Evolutionary conservation across 2,888 invertebrate species (phyloP).

Genomic region (Aspidapion aeneum): DNA sequence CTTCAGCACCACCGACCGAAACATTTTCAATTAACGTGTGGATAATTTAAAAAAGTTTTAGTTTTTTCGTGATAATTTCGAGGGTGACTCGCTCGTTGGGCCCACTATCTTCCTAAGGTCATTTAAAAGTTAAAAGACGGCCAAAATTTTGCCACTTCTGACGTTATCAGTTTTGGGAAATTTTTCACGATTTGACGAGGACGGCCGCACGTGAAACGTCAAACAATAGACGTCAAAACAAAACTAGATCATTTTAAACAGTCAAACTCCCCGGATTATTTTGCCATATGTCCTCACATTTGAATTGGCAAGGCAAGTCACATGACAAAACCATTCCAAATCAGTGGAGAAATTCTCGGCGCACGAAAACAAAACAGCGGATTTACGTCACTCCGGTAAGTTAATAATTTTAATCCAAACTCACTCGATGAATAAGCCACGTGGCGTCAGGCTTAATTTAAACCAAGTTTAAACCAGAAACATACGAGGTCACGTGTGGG

Average conservation of each 20-base stretch:
- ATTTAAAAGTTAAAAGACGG: constrained; percentile 42
- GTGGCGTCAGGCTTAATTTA: too few species aligned
- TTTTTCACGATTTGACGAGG: constrained; percentile 7
- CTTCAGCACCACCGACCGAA: constrained; percentile 69
- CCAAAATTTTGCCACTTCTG: constrained; percentile 17
- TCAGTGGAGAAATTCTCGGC: too few species aligned
- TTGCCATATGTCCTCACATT: too few species aligned
- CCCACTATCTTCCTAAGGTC: constrained; percentile 42
- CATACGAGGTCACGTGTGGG: too few species aligned
- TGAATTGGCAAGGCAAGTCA: too few species aligned
- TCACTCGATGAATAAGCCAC: too few species aligned
- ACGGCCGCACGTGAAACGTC: background rate
- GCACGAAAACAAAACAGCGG: too few species aligned
- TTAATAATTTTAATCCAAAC: too few species aligned
- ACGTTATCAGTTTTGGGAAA: constrained; percentile 21
- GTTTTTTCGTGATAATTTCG: constrained; percentile 24
- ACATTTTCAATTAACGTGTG: constrained; percentile 53
- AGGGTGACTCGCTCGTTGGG: constrained; percentile 32
- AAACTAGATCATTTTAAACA: constrained; percentile 1
- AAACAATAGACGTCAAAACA: background rate
- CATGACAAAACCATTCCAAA: too few species aligned
- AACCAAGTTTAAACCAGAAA: too few species aligned
- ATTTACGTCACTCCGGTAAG: too few species aligned
- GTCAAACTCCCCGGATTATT: too few species aligned
- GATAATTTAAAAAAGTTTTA: background rate